phyloP scores from a whole-genome alignment of 2,888 invertebrate species.

The Drosophila meridionalis region DNA sequence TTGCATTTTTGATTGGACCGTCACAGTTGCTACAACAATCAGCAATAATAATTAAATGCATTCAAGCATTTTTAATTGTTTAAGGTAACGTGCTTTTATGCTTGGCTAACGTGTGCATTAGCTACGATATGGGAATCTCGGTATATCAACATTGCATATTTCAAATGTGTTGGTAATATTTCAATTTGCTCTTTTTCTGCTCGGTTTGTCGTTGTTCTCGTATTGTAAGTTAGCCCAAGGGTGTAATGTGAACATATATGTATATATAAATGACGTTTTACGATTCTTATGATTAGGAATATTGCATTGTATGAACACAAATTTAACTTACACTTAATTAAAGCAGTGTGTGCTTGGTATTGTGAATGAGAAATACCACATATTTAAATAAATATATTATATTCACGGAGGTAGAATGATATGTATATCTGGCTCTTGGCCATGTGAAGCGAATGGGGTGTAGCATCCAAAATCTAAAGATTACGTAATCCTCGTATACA shows the following conservation, averaged over 20 bases:
- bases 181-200: conserved; percentile 27
- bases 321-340: neutral
- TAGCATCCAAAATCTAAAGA: too few species aligned
- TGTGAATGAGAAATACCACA: neutral
- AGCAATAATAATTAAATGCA: conserved; percentile 75
- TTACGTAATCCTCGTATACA: too few species aligned
- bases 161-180: conserved; percentile 58
- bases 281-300: neutral
- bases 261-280: neutral
- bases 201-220: conserved; percentile 13
- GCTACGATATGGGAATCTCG: conserved; percentile 8
- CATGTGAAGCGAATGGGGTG: too few species aligned
- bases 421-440: too few species aligned
- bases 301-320: neutral
- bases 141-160: conserved; percentile 56
- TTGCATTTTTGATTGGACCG: conserved; percentile 74
- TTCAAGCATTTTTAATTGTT: conserved; percentile 80
- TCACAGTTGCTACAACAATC: conserved; percentile 67
- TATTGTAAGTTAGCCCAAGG: neutral
- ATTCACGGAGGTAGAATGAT: too few species aligned
- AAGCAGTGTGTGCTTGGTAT: neutral
- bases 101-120: conserved; percentile 40
- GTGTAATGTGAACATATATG: neutral
- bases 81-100: conserved; percentile 64
- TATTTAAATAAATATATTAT: neutral